Base-by-base conservation (phyloP, 2,888 invertebrate genomes). In the Nudaria mundana region DNA sequence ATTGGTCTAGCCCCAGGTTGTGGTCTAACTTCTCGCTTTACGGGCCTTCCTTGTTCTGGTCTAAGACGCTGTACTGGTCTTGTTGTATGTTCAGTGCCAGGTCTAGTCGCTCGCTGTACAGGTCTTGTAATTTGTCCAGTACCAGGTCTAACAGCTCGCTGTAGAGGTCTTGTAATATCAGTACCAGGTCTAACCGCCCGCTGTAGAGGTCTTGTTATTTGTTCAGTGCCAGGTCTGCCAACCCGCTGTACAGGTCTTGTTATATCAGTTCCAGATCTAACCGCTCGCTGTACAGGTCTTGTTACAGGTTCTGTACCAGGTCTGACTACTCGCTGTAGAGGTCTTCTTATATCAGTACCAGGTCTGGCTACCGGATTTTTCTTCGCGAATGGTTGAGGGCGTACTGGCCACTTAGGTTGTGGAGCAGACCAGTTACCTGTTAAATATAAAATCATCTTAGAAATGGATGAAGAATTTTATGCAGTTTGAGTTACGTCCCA, bases 381-480 rank as follows among this genome's bases (percentile, higher is more conserved):
- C 6, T 16, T 30, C 7, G 16, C 16, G 6, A 24, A 15, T 3
- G 16, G 14, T 10, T 11, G 12, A 8, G 23, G 5, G n/a, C 2
- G 20, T 5, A 31, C 23, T 7, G 43, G 40, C 4, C 35, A 43
- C 33, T 44, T 35, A 20, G 40, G 36, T 18, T 18, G 29, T 5
- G 10, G 16, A 18, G 12, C 16, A 18, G 16, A 25, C 20, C 18
- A 44, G 30, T 26, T 45, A 16, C 55, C 25, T 25, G 25, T 25
- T 5, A 11, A 12, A 11, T 25, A 12, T 5, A 25, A 2, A 25
- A 25, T 11, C 25, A 5, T 28, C 6, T 14, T 13, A 8, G 1
- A n/a, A n/a, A n/a, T n/a, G n/a, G n/a, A n/a, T n/a, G n/a, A n/a
- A n/a, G n/a, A n/a, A n/a, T n/a, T n/a, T n/a, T n/a, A n/a, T n/a